Base-by-base conservation (phyloP, 2,888 invertebrate genomes). In the Brachyopa scutellaris region DNA sequence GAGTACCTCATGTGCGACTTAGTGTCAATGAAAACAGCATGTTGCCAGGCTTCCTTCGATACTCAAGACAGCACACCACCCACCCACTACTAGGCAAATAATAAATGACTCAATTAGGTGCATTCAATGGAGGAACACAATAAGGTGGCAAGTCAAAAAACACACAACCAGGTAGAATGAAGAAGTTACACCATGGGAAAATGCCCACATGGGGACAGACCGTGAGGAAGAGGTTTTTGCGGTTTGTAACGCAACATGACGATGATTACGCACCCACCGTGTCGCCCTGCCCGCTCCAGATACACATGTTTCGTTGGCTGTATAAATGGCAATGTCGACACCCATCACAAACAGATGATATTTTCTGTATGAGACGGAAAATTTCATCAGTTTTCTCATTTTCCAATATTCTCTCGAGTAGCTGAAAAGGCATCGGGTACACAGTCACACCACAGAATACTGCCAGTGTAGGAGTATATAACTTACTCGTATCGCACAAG, bases 271-370 rank as follows among this genome's bases (percentile, higher is more conserved):
- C 61, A 66, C 31, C 69, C 38, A 53, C 21, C 33, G 19, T 42
- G 19, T 9, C 49, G 2, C 33, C 55, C 9, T 40, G 51, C 33
- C 17, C n/a, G 19, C 15, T 26, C 66, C 64, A 45, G 40, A 51
- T 66, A 64, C 53, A 67, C 61, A 62, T 67, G 36, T 66, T 77
- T 21, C 38, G 26, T 70, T 62, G 76, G 61, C 64, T 80, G 69
- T 76, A n/a, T n/a, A n/a, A 76, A 76, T 64, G 47, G 66, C 82
- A 77, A 77, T 82, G 77, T 72, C 82, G 77, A 64, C 77, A 72
- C 47, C 87, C 88, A 87, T 88, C 89, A 89, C 85, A 86, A 88
- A 85, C 89, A 88, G 88, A 88, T 89, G 88, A 89, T 88, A 88
- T 88, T 88, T 88, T 87, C 86, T 88, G 86, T 88, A 86, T 88